Evolutionary conservation across 2,113 vertebrate genomes (phyloP).

Genomic region (Nanorana parkeri): DNA sequence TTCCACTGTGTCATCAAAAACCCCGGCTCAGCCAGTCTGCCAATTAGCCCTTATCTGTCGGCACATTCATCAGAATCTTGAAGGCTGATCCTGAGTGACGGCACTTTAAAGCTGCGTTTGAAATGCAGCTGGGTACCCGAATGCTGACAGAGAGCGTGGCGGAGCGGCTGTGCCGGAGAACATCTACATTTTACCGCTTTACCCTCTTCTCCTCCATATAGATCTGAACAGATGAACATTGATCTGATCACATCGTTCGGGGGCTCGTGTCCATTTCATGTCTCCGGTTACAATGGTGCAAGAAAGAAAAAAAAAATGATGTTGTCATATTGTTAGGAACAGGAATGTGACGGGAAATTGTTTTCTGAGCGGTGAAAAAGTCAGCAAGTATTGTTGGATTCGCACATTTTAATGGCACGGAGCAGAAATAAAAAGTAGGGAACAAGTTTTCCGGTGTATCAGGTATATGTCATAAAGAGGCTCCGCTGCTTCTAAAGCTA

Average conservation of each 20-base stretch:
- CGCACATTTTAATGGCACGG: too few species aligned
- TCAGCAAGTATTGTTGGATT: too few species aligned
- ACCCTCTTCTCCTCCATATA: not conserved
- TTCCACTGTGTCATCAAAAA: conserved; percentile 73
- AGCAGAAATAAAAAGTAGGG: too few species aligned
- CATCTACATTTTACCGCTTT: conserved; percentile 40
- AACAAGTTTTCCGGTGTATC: too few species aligned
- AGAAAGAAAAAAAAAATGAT: not conserved
- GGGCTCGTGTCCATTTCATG: not conserved
- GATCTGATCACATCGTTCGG: conserved; percentile 18
- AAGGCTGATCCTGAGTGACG: conserved; percentile 58
- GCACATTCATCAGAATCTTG: conserved; percentile 63
- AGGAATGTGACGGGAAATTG: too few species aligned
- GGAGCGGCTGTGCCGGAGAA: conserved; percentile 44
- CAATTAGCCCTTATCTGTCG: conserved; percentile 74
- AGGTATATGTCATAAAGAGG: too few species aligned
- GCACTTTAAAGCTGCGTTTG: conserved; percentile 59
- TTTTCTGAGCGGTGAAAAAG: too few species aligned
- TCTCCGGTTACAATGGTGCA: not conserved
- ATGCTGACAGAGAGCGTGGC: conserved; percentile 40
- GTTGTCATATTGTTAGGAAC: not conserved
- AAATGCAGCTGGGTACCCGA: conserved; percentile 63
- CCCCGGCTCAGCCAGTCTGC: conserved; percentile 67
- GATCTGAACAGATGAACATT: not conserved
- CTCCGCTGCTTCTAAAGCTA: too few species aligned